Evolutionary conservation across 2,113 vertebrate genomes (phyloP), one percentile per base, ranked within the genome.

Genomic region (Pomatorhinus ruficollis): DNA sequence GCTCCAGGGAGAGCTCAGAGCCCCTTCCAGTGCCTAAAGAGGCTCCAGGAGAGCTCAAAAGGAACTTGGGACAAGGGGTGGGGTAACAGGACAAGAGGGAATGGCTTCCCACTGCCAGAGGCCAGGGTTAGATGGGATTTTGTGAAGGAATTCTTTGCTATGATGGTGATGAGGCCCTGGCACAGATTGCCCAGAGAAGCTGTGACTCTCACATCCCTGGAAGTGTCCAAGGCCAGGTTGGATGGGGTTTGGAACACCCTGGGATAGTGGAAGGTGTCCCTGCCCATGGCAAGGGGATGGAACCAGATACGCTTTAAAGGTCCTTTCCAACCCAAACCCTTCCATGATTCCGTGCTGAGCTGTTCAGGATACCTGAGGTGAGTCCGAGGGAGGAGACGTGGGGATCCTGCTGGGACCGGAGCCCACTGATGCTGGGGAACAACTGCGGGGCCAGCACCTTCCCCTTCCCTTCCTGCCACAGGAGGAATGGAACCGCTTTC

Each of bases 321-420:
- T 15, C 0, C 9, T 13, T 53, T 66, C 47, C 78, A 25, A 8
- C 21, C 9, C 30, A 40, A 22, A 11, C 6, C 15, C 2, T 18
- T 60, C 30, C 40, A 10, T 1, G 13, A 5, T 15, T 60, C 45
- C 44, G 1, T 6, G 45, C 11, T 23, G 40, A 8, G 14, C 54
- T 18, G 2, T 2, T 15, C 11, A 3, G 65, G 45, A 11, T 2
- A 0, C 0, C 0, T 2, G 49, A 21, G 68, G 1, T 0, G 8
- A 24, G 25, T 39, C 25, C 3, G 0, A 33, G 12, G 1, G 4
- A 42, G 61, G 3, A 44, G 76, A 13, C 0, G 1, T 1, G 49
- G n/a, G 39, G 59, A 21, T 69, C 18, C 61, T 42, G 39, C 11
- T 3, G 59, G 33, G 59, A 9, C 3, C 14, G 23, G 30, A 27